Percentiles rank a stretch among this genome's conserved stretches.
Conservation (phyloP, 2,797 vertebrate species). For the Australoheros facetus region DNA sequence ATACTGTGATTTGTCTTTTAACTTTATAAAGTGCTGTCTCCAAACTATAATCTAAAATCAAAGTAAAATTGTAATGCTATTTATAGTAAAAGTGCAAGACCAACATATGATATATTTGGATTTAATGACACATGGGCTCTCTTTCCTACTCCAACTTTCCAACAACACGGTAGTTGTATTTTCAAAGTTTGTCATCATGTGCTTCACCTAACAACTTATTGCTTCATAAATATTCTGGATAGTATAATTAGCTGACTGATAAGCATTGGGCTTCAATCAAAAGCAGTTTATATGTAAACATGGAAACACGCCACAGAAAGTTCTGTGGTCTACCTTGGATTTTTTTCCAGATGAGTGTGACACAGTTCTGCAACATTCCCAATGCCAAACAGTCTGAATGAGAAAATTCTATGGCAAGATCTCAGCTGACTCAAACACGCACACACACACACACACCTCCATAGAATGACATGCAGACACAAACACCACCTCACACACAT, state of each 20-base stretch:
- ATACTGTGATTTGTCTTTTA: not conserved
- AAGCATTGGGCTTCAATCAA: not conserved
- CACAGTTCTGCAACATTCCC: slow-evolving; percentile 25
- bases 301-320: not conserved
- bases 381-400: slow-evolving; percentile 25
- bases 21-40: not conserved
- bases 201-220: slow-evolving; percentile 6
- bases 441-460: not conserved
- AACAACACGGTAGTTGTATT: not conserved
- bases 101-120: not conserved
- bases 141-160: not conserved
- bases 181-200: not conserved
- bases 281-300: not conserved
- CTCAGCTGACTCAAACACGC: slow-evolving; percentile 30
- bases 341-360: not conserved
- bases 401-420: slow-evolving; percentile 37
- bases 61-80: slow-evolving; percentile 3
- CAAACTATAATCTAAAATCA: slow-evolving; percentile 8
- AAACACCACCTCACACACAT: not conserved
- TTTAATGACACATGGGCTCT: not conserved
- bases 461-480: not conserved
- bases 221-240: not conserved
- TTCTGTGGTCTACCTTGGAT: not conserved
- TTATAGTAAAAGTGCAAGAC: not conserved
- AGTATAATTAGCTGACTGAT: not conserved